Percentiles rank a stretch among this genome's conserved stretches.
Evolutionary conservation across 2,113 vertebrate genomes (phyloP).

Genomic region (Eubucco bourcierii): DNA sequence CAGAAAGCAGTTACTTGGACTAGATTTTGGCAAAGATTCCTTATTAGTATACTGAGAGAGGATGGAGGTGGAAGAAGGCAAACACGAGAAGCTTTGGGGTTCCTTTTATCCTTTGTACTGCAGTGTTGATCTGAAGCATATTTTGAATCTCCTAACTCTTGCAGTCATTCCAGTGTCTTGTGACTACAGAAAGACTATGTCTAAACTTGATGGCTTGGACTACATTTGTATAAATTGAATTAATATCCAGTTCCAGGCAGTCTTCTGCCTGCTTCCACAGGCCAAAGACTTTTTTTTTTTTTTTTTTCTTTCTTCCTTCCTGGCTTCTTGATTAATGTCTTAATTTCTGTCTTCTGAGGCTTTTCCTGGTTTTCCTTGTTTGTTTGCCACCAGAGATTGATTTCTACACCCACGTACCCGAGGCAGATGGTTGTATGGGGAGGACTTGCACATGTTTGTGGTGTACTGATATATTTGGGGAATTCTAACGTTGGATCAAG

Average conservation of each 20-base stretch:
- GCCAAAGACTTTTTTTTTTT: not conserved
- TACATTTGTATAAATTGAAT: not conserved
- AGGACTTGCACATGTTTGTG: not conserved
- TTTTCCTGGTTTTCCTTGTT: not conserved
- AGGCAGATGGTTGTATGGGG: not conserved
- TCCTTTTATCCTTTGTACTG: not conserved
- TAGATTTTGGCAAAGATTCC: not conserved
- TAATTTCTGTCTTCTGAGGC: not conserved
- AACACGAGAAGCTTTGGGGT: not conserved
- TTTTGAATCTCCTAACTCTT: not conserved
- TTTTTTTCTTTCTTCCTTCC: not conserved
- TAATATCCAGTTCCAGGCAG: not conserved
- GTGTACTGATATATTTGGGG: rapidly evolving
- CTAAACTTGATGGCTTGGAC: not conserved
- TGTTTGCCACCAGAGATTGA: not conserved
- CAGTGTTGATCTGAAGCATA: not conserved
- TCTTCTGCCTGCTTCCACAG: not conserved
- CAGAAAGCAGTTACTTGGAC: not conserved
- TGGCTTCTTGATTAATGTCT: not conserved
- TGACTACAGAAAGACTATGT: not conserved
- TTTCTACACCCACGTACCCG: not conserved
- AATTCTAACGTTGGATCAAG: not conserved
- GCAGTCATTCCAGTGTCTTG: not conserved
- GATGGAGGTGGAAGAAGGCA: not conserved
- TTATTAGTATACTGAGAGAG: not conserved